Evolutionary conservation across 2,797 vertebrate species (phyloP), one percentile per base, ranked within the genome.

Genomic region (Choloepus didactylus): DNA sequence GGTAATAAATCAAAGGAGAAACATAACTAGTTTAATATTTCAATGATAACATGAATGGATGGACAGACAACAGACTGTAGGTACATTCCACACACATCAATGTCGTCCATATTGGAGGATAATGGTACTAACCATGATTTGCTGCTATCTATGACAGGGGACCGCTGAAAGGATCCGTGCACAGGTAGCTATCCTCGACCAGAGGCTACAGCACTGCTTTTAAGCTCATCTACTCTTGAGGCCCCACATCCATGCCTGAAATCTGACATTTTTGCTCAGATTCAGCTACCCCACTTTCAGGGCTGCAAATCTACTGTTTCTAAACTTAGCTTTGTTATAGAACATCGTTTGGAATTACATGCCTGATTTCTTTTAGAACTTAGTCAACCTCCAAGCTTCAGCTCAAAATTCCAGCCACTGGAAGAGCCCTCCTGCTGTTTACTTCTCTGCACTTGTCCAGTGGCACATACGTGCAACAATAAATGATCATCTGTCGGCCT

Each of bases 381-480:
- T 1, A 29, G 44, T 56, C 72, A 46, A 72, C 86, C 87, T 87
- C 73, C 66, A n/a, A 89, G 79, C 76, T 51, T 87, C 77, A 89
- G 69, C 54, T 67, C 89, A 82, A 87, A 66, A 75, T 25, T 44
- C 62, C 35, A 88, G 85, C 79, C 21, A 9, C 29, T 18, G 51
- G 25, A 73, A 60, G 72, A 92, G 92, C 27, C 77, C 11, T 27
- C 41, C 21, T 5, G n/a, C 41, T n/a, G 18, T 60, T 5, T 80
- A n/a, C 54, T 94, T n/a, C 72, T 84, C 88, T 38, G 44, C 29
- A 54, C 79, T 59, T 69, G 77, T 31, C 94, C 70, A 79, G 10
- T 90, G 62, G 89, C 77, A 91, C 80, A 38, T 59, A 93, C 11
- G 35, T 80, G 90, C 96, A 88, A 60, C 66, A 54, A 27, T 49